These are phyloP conservation scores for Capricornis sumatraensis DNA, from an alignment of 2,113 vertebrate genomes.

Conservation along the genomic window DNA sequence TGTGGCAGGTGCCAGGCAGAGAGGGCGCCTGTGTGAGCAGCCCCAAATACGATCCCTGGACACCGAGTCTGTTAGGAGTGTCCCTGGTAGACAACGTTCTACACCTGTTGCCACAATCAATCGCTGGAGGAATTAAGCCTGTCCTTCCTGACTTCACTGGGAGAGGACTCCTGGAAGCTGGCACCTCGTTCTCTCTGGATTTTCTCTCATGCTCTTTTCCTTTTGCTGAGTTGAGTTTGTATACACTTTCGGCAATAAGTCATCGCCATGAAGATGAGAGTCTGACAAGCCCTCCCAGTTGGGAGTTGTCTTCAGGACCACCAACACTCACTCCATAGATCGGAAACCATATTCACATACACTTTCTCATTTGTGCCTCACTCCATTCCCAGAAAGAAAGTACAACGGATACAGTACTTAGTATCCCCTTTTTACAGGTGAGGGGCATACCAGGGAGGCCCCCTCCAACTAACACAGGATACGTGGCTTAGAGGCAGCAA, in stretches of 20 bases:
- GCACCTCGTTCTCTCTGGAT: background rate
- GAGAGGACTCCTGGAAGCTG: background rate
- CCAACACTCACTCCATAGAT: background rate
- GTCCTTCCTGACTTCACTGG: background rate
- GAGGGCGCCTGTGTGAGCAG: background rate
- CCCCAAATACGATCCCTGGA: background rate
- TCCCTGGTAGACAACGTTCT: background rate
- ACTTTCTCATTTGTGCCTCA: background rate
- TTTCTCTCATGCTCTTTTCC: background rate
- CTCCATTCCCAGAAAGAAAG: background rate
- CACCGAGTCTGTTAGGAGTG: background rate
- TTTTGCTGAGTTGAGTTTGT: background rate
- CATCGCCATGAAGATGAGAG: background rate
- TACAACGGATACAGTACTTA: accelerated
- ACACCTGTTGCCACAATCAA: background rate
- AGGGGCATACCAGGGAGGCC: background rate
- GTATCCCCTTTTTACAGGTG: background rate
- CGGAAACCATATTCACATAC: background rate
- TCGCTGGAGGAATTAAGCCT: background rate
- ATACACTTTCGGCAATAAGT: background rate
- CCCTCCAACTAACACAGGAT: background rate
- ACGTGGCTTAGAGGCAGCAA: background rate
- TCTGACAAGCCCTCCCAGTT: background rate
- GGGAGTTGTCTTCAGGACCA: background rate
- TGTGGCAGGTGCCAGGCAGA: background rate